Evolutionary conservation across 92 coral and sea anemone genomes (phyloP), one percentile per base, ranked within the genome.

Genomic region (Isaurus tuberculatus): DNA sequence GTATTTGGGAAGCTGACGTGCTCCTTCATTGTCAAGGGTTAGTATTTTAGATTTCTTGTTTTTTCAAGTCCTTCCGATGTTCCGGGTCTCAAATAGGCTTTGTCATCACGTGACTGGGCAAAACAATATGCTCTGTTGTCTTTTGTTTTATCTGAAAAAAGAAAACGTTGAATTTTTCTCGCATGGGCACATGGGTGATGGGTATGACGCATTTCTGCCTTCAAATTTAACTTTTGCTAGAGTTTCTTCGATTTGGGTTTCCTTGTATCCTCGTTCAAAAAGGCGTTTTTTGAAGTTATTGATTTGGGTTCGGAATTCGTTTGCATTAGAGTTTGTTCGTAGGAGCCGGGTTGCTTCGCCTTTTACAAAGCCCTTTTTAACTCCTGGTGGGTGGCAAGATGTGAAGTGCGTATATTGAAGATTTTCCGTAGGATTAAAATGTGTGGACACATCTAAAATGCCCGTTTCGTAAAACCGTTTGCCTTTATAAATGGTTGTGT

Each of bases 11-110:
- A 70, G 75, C 51, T 70, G 43, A 40, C 75, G 75, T 34, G 75
- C 75, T 48, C 75, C 51, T 48, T 70, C 75, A 69, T 69, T 44
- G 26, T 49, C 77, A 70, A 49, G 30, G 27, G 63, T 55, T 55
- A 55, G 27, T n/a, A 55, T 44, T 58, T 74, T 34, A 28, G 29
- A 74, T 74, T 74, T 58, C 65, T 44, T 15, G 65, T 58, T 17
- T 48, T 51, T 48, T 74, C 65, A 49, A 73, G 32, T 42, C 79
- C 79, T 2, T 73, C 71, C 0, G 88, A 84, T 6, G 91, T 87
- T 29, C 91, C 91, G 14, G 91, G 88, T 63, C 84, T 87, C 68
- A 88, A 32, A 77, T 79, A 84, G 25, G 86, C 89, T 79, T 84
- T 88, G 65, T 84, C 86, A 48, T 88, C 78, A 16, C 67, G 42